Percentiles rank a stretch among this genome's conserved stretches.
These are phyloP conservation scores for Caradrina kadenii DNA, from an alignment of 2,888 invertebrate species.

Conservation along the genomic window DNA sequence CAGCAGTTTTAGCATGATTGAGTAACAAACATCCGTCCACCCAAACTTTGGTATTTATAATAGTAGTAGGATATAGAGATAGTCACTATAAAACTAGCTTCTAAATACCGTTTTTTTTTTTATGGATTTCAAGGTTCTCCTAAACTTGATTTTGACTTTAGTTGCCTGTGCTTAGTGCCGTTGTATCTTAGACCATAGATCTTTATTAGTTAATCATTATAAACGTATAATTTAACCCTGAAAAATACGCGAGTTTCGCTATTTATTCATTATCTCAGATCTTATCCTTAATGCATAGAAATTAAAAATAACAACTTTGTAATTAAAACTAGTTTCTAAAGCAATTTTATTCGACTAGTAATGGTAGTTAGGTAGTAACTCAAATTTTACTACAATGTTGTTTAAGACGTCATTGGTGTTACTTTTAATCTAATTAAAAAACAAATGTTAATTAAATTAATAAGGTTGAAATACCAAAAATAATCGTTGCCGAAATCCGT, in stretches of 20 bases:
- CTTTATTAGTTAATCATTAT: not conserved
- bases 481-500: not conserved
- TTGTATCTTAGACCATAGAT: not conserved
- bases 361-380: not conserved
- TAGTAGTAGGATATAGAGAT: no score
- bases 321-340: conserved; percentile 42
- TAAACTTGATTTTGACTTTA: not conserved
- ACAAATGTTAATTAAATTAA: conserved; percentile 21
- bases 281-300: conserved; percentile 16
- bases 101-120: no score
- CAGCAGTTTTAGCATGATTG: no score
- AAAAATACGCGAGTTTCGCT: conserved; percentile 12
- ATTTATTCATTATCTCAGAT: conserved; percentile 17
- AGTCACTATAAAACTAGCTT: no score
- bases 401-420: conserved; percentile 19
- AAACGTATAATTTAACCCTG: not conserved
- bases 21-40: no score
- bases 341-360: conserved; percentile 29
- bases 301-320: conserved; percentile 11
- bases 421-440: conserved; percentile 6
- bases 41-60: no score
- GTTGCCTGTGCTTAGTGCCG: not conserved
- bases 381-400: conserved; percentile 8
- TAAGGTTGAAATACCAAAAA: conserved; percentile 15
- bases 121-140: no score